phyloP scores from a whole-genome alignment of 2,888 invertebrate species.

The Agrochola lychnidis region DNA sequence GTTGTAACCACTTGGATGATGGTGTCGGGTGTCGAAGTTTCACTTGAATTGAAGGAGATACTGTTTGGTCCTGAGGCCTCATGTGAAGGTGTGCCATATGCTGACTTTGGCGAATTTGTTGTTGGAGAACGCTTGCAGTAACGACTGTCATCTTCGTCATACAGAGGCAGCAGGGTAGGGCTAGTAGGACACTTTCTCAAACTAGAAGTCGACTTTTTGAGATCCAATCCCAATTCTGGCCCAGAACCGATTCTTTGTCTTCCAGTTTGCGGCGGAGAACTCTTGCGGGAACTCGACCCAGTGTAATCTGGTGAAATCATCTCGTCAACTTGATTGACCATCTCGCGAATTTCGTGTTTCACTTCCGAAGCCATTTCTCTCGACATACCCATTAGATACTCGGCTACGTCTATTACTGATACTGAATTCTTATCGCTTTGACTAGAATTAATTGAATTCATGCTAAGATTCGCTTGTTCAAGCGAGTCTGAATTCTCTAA shows the following conservation, averaged over 20 bases:
- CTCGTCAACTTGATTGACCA: conserved; percentile 94
- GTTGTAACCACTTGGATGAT: conserved; percentile 88
- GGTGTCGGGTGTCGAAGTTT: conserved; percentile 89
- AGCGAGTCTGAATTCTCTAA: conserved; percentile 92
- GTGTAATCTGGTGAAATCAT: conserved; percentile 90
- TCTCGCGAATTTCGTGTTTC: conserved; percentile 94
- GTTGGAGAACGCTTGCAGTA: conserved; percentile 79
- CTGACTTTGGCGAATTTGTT: conserved; percentile 84
- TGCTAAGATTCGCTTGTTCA: conserved; percentile 88
- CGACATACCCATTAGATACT: conserved; percentile 94
- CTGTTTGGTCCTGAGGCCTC: conserved; percentile 87
- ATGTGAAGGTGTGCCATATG: conserved; percentile 85
- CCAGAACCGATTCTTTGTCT: conserved; percentile 86
- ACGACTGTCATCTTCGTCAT: conserved; percentile 80
- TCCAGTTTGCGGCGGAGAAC: conserved; percentile 86
- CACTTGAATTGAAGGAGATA: conserved; percentile 89
- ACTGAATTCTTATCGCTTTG: conserved; percentile 93
- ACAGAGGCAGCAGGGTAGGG: conserved; percentile 82
- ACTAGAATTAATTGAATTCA: conserved; percentile 89
- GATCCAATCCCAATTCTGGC: conserved; percentile 85
- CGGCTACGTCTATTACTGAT: conserved; percentile 94
- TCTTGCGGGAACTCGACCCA: conserved; percentile 81
- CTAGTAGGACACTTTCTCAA: conserved; percentile 88
- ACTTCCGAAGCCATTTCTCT: conserved; percentile 95
- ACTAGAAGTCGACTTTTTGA: conserved; percentile 75